Evolutionary conservation across 2,797 vertebrate species (phyloP).

Genomic region (Steatocranus sp.): DNA sequence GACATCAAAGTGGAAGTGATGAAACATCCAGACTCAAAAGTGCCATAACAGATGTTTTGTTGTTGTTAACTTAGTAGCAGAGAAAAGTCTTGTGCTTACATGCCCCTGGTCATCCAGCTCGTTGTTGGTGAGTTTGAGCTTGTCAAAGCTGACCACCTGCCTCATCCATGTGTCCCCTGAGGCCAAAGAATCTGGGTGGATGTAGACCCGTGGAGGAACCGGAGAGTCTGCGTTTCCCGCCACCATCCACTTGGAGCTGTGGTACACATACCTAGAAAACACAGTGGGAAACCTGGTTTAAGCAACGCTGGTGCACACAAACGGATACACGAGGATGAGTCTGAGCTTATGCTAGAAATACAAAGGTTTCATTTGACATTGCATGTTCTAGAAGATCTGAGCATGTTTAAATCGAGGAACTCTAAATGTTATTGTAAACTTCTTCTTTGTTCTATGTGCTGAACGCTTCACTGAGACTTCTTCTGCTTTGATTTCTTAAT

Average conservation of each 20-base stretch:
- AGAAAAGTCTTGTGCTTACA: conserved; percentile 72
- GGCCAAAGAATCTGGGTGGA: conserved; percentile 94
- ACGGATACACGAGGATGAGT: not conserved
- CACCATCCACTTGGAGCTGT: conserved; percentile 99
- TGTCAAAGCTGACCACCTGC: conserved; percentile 97
- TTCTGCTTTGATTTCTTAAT: not conserved
- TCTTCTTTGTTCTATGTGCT: not conserved
- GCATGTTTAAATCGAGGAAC: not conserved
- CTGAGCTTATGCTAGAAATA: not conserved
- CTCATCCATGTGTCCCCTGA: conserved; percentile 98
- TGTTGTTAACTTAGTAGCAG: not conserved
- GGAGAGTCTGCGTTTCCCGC: conserved; percentile 96
- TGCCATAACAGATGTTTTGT: not conserved
- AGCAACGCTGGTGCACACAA: not conserved
- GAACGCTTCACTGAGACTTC: not conserved
- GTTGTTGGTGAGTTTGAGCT: conserved; percentile 96
- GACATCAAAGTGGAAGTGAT: not conserved
- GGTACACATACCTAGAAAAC: conserved; percentile 88
- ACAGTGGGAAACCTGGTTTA: not conserved
- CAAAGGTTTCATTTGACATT: not conserved
- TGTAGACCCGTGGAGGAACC: conserved; percentile 91
- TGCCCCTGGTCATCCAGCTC: conserved; percentile 97
- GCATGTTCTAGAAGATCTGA: not conserved
- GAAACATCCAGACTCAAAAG: not conserved
- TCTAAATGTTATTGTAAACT: not conserved